Conservation (phyloP, 2,888 invertebrate genomes). For the Orthosia gracilis region DNA sequence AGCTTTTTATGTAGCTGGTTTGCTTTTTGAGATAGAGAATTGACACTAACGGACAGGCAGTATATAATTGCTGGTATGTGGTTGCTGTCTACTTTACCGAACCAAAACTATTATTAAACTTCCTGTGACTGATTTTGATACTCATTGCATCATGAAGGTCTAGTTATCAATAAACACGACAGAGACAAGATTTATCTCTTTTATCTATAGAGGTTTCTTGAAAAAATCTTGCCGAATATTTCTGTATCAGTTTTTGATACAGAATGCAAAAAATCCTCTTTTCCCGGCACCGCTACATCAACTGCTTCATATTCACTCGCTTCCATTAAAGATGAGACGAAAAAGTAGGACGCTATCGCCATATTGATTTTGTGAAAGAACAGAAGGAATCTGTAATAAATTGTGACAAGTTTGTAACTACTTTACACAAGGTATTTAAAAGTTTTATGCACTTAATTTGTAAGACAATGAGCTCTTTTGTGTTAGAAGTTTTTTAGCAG, state of each 20-base stretch:
- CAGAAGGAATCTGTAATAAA: conserved; percentile 45
- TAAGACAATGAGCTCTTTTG: not conserved
- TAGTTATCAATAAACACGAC: not conserved
- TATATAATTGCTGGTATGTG: too few relatives aligned
- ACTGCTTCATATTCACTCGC: conserved; percentile 39
- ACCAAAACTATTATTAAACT: too few relatives aligned
- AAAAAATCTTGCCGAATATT: not conserved
- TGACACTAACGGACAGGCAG: too few relatives aligned
- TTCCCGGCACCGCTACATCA: not conserved
- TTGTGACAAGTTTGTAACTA: conserved; percentile 38
- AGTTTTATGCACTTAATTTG: conserved; percentile 12
- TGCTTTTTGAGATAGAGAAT: too few relatives aligned
- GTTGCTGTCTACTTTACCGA: too few relatives aligned
- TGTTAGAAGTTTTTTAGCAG: not conserved
- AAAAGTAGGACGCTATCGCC: conserved; percentile 28
- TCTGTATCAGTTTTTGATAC: conserved; percentile 1
- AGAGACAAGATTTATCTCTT: not conserved
- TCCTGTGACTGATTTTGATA: not conserved
- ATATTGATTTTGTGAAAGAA: conserved; percentile 40
- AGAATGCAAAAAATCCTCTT: conserved; percentile 20
- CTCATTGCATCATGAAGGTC: not conserved
- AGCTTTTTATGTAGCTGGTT: not conserved
- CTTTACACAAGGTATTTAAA: conserved; percentile 20
- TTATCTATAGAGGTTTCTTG: too few relatives aligned
- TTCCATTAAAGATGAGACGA: conserved; percentile 46